A percentile compares a stretch with the other conserved stretches of the same genome.
phyloP scores from a whole-genome alignment of 2,113 vertebrate genomes.

The Sinosuthora webbiana region DNA sequence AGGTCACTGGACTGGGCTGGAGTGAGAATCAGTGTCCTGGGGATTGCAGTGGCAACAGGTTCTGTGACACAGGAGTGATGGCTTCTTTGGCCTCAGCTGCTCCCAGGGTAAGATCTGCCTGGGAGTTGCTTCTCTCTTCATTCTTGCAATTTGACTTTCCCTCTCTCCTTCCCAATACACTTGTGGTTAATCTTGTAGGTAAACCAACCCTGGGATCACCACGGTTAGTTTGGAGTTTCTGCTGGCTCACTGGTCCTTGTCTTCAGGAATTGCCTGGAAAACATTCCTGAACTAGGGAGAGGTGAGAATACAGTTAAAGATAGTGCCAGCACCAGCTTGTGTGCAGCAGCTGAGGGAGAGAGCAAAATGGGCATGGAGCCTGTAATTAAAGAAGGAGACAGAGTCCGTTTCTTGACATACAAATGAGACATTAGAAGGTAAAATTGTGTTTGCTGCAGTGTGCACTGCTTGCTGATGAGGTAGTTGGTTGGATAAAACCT shows the following conservation, averaged over 20 bases:
- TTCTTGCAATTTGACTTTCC: neutral
- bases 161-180: neutral
- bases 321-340: neutral
- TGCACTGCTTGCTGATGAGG: neutral
- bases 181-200: neutral
- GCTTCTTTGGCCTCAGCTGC: constrained; percentile 83
- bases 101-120: constrained; percentile 75
- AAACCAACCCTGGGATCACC: neutral
- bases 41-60: constrained; percentile 81
- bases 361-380: neutral
- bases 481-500: neutral
- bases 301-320: neutral
- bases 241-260: neutral
- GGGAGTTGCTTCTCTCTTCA: neutral
- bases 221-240: neutral
- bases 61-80: constrained; percentile 81
- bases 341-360: neutral
- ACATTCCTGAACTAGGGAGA: neutral
- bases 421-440: neutral
- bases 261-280: neutral
- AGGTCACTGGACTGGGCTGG: constrained; percentile 80
- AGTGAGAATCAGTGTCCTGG: constrained; percentile 74
- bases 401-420: neutral
- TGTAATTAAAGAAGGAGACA: neutral
- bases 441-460: neutral